These are phyloP conservation scores for Heliconius hortense DNA, from an alignment of 2,888 invertebrate species.

Conservation along the genomic window DNA sequence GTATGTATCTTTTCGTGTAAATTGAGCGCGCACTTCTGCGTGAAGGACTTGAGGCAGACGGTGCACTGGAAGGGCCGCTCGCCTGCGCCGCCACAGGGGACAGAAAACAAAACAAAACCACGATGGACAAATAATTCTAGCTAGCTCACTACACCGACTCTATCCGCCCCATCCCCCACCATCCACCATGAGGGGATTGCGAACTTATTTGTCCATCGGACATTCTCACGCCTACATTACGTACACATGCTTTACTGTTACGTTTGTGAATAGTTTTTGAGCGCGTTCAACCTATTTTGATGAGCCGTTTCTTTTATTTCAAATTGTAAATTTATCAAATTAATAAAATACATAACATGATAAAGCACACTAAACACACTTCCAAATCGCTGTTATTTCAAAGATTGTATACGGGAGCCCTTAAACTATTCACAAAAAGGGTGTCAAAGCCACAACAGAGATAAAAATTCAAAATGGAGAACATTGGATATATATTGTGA, in stretches of 20 bases:
- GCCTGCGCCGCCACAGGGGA: conserved; percentile 79
- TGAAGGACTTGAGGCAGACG: conserved; percentile 84
- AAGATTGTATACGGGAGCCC: conserved; percentile 66
- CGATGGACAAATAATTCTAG: conserved; percentile 78
- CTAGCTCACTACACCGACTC: conserved; percentile 46
- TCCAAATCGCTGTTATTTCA: conserved; percentile 58
- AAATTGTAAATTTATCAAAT: conserved; percentile 26
- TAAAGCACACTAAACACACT: conserved; percentile 49
- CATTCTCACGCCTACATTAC: conserved; percentile 72
- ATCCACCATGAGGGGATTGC: conserved; percentile 75
- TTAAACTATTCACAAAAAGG: conserved; percentile 81
- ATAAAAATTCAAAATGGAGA: conserved; percentile 45
- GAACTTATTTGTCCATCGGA: conserved; percentile 80
- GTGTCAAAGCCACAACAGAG: conserved; percentile 76
- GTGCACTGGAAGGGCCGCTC: conserved; percentile 84
- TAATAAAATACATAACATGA: conserved; percentile 4
- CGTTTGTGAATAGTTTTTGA: conserved; percentile 83
- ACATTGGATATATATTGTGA: conserved; percentile 61
- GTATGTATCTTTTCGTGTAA: conserved; percentile 84
- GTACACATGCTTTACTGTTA: conserved; percentile 78
- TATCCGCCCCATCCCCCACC: conserved; percentile 40
- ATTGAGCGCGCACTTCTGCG: conserved; percentile 84
- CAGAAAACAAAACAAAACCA: conserved; percentile 82
- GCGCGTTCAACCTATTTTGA: conserved; percentile 69
- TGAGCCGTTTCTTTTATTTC: conserved; percentile 36